phyloP scores from a whole-genome alignment of 30 jellyfish, hydroid and myxozoan genomes.

The Cassiopea xamachana region DNA sequence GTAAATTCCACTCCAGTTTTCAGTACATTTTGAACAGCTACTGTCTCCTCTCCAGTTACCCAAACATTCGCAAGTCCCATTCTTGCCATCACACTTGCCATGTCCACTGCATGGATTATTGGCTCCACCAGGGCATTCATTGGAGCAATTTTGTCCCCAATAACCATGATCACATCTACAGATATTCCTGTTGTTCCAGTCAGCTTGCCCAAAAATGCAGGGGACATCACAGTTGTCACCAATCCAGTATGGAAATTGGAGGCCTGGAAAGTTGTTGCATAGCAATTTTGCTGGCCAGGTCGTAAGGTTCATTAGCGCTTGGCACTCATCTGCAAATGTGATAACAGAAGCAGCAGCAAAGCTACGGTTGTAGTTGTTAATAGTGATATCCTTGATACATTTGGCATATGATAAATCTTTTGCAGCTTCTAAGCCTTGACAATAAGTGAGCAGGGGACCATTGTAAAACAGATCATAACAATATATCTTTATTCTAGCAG shows the following conservation, averaged over 20 bases:
- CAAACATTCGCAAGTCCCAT: constrained; percentile 55
- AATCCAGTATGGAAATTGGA: constrained; percentile 51
- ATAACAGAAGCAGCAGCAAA: constrained; percentile 46
- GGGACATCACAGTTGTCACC: constrained; percentile 58
- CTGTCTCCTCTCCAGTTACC: constrained; percentile 62
- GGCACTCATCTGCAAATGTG: constrained; percentile 65
- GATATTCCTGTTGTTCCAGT: constrained; percentile 16
- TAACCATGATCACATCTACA: constrained; percentile 56
- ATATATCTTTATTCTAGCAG: not conserved
- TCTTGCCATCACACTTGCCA: constrained; percentile 32
- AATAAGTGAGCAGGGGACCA: not conserved
- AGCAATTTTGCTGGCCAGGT: constrained; percentile 62
- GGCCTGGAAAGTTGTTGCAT: constrained; percentile 43
- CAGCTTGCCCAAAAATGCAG: constrained; percentile 66
- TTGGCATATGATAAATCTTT: constrained; percentile 21
- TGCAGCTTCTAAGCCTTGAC: constrained; percentile 25
- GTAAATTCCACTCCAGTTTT: constrained; percentile 53
- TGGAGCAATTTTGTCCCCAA: constrained; percentile 65
- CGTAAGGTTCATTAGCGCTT: constrained; percentile 28
- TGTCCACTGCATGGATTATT: constrained; percentile 41
- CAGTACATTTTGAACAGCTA: constrained; percentile 46
- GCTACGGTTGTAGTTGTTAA: constrained; percentile 39
- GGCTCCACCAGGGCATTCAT: constrained; percentile 73
- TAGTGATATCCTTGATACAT: constrained; percentile 59
- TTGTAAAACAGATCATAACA: constrained; percentile 34